A percentile compares a stretch with the other conserved stretches of the same genome.
Conservation (phyloP, 2,113 vertebrate genomes). For the Nyctereutes procyonoides region DNA sequence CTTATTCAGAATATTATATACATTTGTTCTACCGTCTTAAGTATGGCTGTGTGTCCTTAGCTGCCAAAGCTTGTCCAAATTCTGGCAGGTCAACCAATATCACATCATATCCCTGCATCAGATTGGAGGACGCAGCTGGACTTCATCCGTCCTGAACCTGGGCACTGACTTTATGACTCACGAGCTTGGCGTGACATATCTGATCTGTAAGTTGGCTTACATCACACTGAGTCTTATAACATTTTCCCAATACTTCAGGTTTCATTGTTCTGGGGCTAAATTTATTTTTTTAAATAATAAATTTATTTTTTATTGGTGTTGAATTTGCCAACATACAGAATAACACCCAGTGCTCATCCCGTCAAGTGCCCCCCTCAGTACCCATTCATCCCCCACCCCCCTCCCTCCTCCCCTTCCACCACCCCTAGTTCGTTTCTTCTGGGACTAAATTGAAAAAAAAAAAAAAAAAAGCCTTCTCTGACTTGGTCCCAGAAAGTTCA, state of each 20-base stretch:
- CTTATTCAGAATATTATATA: background rate
- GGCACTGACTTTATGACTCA: background rate
- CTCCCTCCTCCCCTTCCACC: too few species aligned
- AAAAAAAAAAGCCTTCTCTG: background rate
- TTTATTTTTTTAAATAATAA: too few species aligned
- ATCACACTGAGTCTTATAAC: background rate
- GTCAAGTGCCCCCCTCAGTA: too few species aligned
- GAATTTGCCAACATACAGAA: too few species aligned
- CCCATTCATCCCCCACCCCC: too few species aligned
- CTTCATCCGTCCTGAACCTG: background rate
- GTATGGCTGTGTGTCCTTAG: background rate
- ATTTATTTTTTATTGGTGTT: too few species aligned
- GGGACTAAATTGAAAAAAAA: background rate
- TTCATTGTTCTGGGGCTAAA: background rate
- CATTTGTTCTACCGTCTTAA: background rate
- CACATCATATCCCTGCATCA: background rate
- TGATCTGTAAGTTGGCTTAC: background rate
- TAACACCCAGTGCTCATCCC: too few species aligned
- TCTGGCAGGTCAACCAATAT: background rate
- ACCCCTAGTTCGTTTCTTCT: background rate
- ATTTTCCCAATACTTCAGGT: background rate
- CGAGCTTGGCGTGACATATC: background rate
- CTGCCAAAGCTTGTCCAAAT: background rate
- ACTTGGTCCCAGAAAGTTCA: background rate
- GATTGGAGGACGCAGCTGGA: background rate